Evolutionary conservation across 1,140 invertebrate genomes (phyloP).

Genomic region (Anadara kagoshimensis): DNA sequence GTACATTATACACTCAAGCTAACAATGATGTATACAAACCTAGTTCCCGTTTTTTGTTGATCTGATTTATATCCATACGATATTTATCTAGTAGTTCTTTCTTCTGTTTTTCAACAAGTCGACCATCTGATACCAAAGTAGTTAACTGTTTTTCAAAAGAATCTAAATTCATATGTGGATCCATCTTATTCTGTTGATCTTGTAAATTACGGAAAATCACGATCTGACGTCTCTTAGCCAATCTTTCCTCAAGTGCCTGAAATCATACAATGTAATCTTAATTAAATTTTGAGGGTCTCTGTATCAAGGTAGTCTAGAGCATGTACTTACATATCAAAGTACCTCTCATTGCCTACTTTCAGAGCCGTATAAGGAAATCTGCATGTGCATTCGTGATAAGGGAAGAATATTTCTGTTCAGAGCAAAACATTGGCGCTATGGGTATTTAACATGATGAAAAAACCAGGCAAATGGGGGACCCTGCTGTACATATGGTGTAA

Average conservation of each 20-base stretch:
- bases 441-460: no score
- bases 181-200: conserved; percentile 48
- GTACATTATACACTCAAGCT: background rate
- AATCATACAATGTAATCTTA: background rate
- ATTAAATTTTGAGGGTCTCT: no score
- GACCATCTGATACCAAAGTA: conserved; percentile 51
- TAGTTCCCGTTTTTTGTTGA: conserved; percentile 21
- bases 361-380: no score
- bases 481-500: no score
- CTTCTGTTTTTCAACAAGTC: conserved; percentile 57
- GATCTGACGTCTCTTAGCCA: conserved; percentile 56
- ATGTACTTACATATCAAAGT: no score
- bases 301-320: no score
- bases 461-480: no score
- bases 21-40: conserved; percentile 2
- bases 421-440: no score
- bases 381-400: no score
- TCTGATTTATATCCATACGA: conserved; percentile 15
- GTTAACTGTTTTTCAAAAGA: conserved; percentile 45
- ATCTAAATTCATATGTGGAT: conserved; percentile 40
- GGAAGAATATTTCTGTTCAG: no score
- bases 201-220: conserved; percentile 55
- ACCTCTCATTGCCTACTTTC: no score
- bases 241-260: conserved; percentile 62
- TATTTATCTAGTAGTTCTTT: conserved; percentile 62